Evolutionary conservation across 2,113 vertebrate species (phyloP).

Genomic region (Leiothrix lutea): DNA sequence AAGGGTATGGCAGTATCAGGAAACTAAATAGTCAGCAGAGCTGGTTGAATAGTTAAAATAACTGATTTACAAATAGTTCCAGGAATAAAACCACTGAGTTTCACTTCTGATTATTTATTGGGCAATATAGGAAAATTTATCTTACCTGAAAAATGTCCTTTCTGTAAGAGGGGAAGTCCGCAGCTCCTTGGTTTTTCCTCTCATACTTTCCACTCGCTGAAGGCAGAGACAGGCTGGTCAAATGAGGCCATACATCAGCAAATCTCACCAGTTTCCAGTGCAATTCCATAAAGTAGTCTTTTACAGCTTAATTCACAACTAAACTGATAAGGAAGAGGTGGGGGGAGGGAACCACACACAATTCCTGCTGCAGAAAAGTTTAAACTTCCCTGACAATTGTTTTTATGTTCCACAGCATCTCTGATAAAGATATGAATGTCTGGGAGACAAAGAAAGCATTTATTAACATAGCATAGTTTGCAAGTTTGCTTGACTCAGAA

Average conservation of each 20-base stretch:
- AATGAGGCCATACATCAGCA: constrained; percentile 2
- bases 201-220: constrained; percentile 15
- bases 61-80: constrained; percentile 65
- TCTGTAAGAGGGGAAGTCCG: constrained; percentile 33
- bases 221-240: constrained; percentile 21
- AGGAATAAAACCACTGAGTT: constrained; percentile 48
- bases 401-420: not conserved
- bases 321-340: not conserved
- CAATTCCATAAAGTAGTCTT: not conserved
- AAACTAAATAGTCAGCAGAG: constrained; percentile 54
- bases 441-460: not conserved
- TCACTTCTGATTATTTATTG: constrained; percentile 43
- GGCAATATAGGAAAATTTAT: constrained; percentile 65
- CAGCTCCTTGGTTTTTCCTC: constrained; percentile 8
- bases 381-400: not conserved
- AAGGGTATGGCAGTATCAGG: constrained; percentile 53
- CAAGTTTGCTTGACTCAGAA: not conserved
- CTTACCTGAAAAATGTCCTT: constrained; percentile 64
- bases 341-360: too few relatives aligned
- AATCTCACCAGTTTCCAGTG: not conserved
- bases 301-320: constrained; percentile 18
- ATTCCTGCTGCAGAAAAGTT: not conserved
- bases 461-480: not conserved
- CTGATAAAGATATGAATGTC: not conserved
- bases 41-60: constrained; percentile 59